Percentiles rank a stretch among this genome's conserved stretches.
Evolutionary conservation across 2,888 invertebrate genomes (phyloP).

Genomic region (Chymomyza procnemis): DNA sequence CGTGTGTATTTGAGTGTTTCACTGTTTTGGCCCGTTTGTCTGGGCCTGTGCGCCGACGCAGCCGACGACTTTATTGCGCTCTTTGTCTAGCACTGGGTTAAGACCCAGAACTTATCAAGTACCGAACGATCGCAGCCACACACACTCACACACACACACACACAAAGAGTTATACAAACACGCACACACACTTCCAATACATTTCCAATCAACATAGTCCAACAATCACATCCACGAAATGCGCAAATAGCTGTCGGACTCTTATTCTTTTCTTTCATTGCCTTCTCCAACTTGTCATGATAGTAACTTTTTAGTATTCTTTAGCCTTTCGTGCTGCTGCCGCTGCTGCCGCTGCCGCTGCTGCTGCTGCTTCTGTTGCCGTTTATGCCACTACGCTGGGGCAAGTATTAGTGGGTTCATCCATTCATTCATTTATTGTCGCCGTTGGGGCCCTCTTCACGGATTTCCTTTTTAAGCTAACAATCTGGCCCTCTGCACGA

Average conservation of each 20-base stretch:
- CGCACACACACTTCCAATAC: constrained; percentile 4
- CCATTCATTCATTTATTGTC: not conserved
- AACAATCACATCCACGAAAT: constrained; percentile 55
- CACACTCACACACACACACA: constrained; percentile 34
- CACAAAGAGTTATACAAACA: not conserved
- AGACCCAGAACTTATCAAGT: constrained; percentile 48
- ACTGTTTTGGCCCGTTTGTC: constrained; percentile 58
- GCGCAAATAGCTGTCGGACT: constrained; percentile 47
- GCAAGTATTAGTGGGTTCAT: constrained; percentile 15
- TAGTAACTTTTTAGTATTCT: constrained; percentile 29
- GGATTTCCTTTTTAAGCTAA: constrained; percentile 76
- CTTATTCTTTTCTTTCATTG: constrained; percentile 28
- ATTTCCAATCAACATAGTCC: constrained; percentile 40
- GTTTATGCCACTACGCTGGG: not conserved
- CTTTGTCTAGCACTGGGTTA: constrained; percentile 57
- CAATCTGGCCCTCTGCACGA: constrained; percentile 67
- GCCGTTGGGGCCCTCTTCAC: constrained; percentile 39
- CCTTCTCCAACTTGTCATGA: constrained; percentile 20
- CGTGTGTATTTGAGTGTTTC: constrained; percentile 34
- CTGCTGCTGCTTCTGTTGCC: constrained; percentile 26
- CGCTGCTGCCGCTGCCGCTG: not conserved
- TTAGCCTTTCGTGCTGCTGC: constrained; percentile 29
- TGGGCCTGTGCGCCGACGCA: constrained; percentile 54
- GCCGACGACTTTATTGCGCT: constrained; percentile 56
- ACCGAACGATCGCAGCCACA: constrained; percentile 22